Percentiles rank a stretch among this genome's conserved stretches.
Conservation (phyloP, 1,140 invertebrate genomes). For the Psix sp. region DNA sequence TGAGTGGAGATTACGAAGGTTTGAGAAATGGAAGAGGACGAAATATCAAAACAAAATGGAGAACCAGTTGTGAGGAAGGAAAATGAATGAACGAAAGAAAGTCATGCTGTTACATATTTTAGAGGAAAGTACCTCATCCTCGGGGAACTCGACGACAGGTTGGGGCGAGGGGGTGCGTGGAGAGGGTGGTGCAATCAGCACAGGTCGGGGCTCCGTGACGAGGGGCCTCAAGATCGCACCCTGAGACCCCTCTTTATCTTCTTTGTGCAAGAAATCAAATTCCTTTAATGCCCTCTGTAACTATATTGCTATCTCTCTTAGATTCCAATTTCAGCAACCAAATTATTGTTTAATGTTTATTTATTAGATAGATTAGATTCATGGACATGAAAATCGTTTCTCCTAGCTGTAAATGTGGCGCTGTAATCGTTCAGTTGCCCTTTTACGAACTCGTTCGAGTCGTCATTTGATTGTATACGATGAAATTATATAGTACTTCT, state of each 20-base stretch:
- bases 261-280: constrained; percentile 92
- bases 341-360: constrained; percentile 9
- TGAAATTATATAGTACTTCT: no score
- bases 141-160: constrained; percentile 87
- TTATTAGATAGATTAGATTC: no score
- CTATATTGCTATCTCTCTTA: constrained; percentile 79
- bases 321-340: constrained; percentile 24
- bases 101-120: constrained; percentile 62
- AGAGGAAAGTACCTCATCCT: constrained; percentile 82
- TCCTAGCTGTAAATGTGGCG: no score
- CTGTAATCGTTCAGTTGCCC: no score
- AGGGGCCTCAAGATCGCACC: constrained; percentile 75
- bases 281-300: constrained; percentile 89
- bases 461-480: no score
- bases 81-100: constrained; percentile 7
- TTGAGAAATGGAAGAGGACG: neutral
- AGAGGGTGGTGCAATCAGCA: constrained; percentile 77
- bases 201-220: constrained; percentile 75
- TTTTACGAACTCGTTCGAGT: no score
- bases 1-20: neutral
- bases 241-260: constrained; percentile 80
- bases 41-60: no score
- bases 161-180: constrained; percentile 85
- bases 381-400: no score
- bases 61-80: no score